Evolutionary conservation across 2,797 vertebrate species (phyloP), one percentile per base, ranked within the genome.

Genomic region (Esox masquinongy): DNA sequence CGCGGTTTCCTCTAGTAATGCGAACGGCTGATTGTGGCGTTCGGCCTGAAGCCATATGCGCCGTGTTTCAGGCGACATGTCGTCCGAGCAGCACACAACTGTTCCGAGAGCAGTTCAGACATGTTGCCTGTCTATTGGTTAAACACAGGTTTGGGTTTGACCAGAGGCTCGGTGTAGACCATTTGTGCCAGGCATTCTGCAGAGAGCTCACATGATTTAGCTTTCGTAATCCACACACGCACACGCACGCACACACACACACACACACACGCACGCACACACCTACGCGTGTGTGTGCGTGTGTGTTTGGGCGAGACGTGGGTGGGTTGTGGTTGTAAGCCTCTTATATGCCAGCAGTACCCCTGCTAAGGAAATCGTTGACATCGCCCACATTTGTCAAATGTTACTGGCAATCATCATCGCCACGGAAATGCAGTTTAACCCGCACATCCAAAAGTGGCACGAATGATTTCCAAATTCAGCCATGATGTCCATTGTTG

Each of bases 181-280:
- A 59, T 87, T 80, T 84, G 80, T 85, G 77, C 80, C 47, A 47
- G 73, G 81, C 76, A 49, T 36, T 83, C 75, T 83, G 81, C 77
- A 80, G 74, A 36, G 77, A 74, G 72, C 78, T 88, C 88, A 83
- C 86, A 80, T 90, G 84, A 87, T 84, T 77, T 47, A 72, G 82
- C 82, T 88, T 86, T 83, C 31, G 64, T 78, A 90, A 88, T 88
- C 74, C 50, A n/a, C 26, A 72, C 43, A 31, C 22, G 7, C 43
- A 19, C 59, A 63, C 22, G 0, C 59, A 63, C n/a, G 2, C 56
- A 61, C 24, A 31, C 29, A 31, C 29, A 31, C 29, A 12, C 34
- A 68, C 31, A 26, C 14, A 68, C 66, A 36, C 26, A 68, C n/a
- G 3, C 68, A 49, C n/a, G n/a, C n/a, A n/a, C n/a, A n/a, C n/a